Percentiles rank a stretch among this genome's conserved stretches.
These are phyloP conservation scores for Mizuhopecten yessoensis DNA, from an alignment of 1,140 invertebrate species.

Conservation along the genomic window DNA sequence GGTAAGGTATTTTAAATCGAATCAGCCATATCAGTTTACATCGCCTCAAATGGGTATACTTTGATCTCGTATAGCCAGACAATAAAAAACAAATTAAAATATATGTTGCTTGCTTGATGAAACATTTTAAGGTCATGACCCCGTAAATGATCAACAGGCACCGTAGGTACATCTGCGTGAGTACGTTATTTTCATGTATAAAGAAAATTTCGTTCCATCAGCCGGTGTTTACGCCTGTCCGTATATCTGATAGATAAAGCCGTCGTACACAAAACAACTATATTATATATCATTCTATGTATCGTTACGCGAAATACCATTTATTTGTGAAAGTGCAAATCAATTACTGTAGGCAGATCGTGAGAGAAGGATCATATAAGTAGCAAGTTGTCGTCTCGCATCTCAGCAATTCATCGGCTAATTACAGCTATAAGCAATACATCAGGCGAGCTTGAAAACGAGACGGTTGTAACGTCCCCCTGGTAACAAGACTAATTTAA, in stretches of 20 bases:
- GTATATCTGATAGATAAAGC: too few relatives aligned
- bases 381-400: background rate
- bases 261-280: background rate
- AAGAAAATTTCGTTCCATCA: background rate
- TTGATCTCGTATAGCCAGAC: background rate
- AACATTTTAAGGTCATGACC: background rate
- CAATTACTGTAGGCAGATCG: background rate
- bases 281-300: background rate
- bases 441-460: background rate
- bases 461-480: background rate
- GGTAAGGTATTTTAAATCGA: background rate
- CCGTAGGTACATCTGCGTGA: background rate
- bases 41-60: background rate
- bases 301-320: background rate
- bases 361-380: conserved; percentile 9
- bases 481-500: background rate
- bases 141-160: background rate
- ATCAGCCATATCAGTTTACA: background rate
- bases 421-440: background rate
- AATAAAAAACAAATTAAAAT: background rate
- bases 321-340: conserved; percentile 8
- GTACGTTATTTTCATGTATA: background rate
- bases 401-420: background rate
- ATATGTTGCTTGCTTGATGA: background rate
- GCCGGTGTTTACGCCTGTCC: background rate